These are phyloP conservation scores for Drosophila athabasca DNA, from an alignment of 1,140 invertebrate genomes.

Conservation along the genomic window DNA sequence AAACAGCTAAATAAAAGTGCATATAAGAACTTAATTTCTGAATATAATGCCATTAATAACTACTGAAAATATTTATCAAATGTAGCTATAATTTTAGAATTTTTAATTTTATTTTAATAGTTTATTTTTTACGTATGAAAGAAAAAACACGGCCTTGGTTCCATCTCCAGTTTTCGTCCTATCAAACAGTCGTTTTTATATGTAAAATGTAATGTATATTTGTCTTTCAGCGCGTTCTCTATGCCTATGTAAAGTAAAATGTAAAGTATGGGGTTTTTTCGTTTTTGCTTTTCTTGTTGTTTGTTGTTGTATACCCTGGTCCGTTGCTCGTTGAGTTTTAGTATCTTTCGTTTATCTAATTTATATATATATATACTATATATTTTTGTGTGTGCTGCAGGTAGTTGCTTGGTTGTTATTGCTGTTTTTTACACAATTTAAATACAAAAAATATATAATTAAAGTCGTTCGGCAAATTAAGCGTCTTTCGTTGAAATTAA, in stretches of 20 bases:
- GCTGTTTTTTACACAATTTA: constrained; percentile 26
- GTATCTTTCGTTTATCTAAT: constrained; percentile 57
- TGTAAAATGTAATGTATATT: constrained; percentile 9
- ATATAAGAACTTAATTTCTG: neutral
- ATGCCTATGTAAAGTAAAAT: constrained; percentile 50
- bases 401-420: constrained; percentile 74
- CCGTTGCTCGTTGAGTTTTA: constrained; percentile 53
- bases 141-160: too few species aligned
- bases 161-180: constrained; percentile 13
- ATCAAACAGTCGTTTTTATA: constrained; percentile 35
- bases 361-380: constrained; percentile 49
- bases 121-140: too few species aligned
- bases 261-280: constrained; percentile 17
- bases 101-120: too few species aligned
- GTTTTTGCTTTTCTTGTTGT: constrained; percentile 18
- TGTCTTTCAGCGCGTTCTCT: constrained; percentile 49
- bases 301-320: constrained; percentile 63
- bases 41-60: too few species aligned
- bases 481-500: constrained; percentile 51
- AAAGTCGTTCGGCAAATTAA: constrained; percentile 39
- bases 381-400: constrained; percentile 58
- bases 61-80: too few species aligned
- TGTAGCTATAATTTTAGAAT: too few species aligned
- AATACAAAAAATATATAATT: constrained; percentile 17
- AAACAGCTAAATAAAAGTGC: too few species aligned